phyloP scores from a whole-genome alignment of 2,888 invertebrate species.

The Nomada goodeniana region DNA sequence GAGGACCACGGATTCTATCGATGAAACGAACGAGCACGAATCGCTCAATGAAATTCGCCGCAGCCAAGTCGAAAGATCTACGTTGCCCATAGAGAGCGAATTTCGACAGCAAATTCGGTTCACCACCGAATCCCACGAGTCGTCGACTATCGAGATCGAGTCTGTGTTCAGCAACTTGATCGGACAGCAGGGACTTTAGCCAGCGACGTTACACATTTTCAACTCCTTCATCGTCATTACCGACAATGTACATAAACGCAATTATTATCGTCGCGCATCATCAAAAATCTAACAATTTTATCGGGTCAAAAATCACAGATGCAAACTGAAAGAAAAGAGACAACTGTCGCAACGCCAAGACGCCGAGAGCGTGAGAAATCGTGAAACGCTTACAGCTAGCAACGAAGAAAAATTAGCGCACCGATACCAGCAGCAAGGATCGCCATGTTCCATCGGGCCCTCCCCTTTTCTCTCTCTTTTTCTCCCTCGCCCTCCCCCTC shows the following conservation, averaged over 20 bases:
- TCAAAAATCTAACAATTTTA: background rate
- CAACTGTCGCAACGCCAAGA: background rate
- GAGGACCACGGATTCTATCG: background rate
- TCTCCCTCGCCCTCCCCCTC: slow-evolving; percentile 26
- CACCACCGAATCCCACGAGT: slow-evolving; percentile 79
- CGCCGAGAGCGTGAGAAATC: background rate
- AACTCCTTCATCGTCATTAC: background rate
- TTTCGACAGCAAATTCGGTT: slow-evolving; percentile 73
- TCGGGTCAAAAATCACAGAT: background rate
- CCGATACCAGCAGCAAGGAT: slow-evolving; percentile 15
- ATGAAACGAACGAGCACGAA: slow-evolving; percentile 55
- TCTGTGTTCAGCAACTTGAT: slow-evolving; percentile 82
- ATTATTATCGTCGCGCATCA: slow-evolving; percentile 40
- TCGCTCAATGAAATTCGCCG: slow-evolving; percentile 76
- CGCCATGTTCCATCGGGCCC: slow-evolving; percentile 12
- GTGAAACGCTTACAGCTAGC: background rate
- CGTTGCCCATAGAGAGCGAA: slow-evolving; percentile 82
- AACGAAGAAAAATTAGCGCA: slow-evolving; percentile 7
- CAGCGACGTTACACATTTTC: slow-evolving; percentile 40
- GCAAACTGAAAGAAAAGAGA: background rate
- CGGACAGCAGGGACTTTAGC: slow-evolving; percentile 58
- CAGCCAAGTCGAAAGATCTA: slow-evolving; percentile 77
- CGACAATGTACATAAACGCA: slow-evolving; percentile 54
- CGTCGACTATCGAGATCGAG: slow-evolving; percentile 83
- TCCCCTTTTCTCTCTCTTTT: slow-evolving; percentile 49